Conservation (phyloP, 2,888 invertebrate genomes). For the Hypolimnas misippus region DNA sequence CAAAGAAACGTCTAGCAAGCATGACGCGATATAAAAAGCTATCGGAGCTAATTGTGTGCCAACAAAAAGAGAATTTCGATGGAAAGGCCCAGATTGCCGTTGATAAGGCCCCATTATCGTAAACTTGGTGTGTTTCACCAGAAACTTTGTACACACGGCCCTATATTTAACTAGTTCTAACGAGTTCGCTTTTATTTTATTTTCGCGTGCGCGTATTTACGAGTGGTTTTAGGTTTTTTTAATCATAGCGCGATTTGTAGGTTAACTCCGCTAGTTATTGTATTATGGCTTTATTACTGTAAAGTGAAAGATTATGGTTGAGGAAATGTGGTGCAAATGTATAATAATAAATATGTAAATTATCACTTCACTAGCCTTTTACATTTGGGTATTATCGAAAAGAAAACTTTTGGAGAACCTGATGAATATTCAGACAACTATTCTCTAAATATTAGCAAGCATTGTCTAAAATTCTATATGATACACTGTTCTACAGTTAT, state of each 20-base stretch:
- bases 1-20: constrained; percentile 52
- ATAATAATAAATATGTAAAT: too few relatives aligned
- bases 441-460: too few relatives aligned
- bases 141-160: constrained; percentile 67
- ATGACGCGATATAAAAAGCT: constrained; percentile 76
- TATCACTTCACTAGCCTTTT: too few relatives aligned
- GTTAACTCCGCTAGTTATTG: constrained; percentile 17
- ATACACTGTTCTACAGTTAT: too few relatives aligned
- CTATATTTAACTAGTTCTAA: constrained; percentile 60
- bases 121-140: constrained; percentile 64
- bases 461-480: too few relatives aligned
- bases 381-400: too few relatives aligned
- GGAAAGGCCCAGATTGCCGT: constrained; percentile 64
- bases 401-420: too few relatives aligned
- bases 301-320: constrained; percentile 1
- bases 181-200: constrained; percentile 60
- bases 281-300: background rate
- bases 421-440: too few relatives aligned
- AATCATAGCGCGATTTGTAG: constrained; percentile 20
- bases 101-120: constrained; percentile 75
- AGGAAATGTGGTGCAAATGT: background rate
- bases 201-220: constrained; percentile 64
- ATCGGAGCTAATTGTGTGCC: constrained; percentile 79
- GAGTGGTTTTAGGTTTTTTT: constrained; percentile 13
- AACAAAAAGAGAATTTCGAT: constrained; percentile 76